phyloP scores from a whole-genome alignment of 1,140 invertebrate species.

The Homarus americanus region DNA sequence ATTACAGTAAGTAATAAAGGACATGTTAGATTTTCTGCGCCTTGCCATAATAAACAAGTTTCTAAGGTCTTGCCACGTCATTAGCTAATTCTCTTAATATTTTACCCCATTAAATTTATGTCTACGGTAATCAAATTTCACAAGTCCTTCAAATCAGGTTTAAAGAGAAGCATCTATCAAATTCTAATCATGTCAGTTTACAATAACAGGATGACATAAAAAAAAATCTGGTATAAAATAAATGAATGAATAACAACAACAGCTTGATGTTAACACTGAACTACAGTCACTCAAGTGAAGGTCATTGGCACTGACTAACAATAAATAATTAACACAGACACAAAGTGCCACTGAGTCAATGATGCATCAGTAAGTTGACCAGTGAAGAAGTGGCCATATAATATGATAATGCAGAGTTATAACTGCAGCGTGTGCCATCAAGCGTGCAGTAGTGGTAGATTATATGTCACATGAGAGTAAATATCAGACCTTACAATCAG shows the following conservation, averaged over 20 bases:
- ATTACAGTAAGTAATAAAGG: neutral
- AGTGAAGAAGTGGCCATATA: neutral
- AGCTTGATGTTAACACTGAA: neutral
- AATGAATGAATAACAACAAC: neutral
- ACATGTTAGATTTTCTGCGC: neutral
- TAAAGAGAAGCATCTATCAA: neutral
- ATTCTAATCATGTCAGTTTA: neutral
- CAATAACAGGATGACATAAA: neutral
- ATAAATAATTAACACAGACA: neutral
- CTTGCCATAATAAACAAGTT: neutral
- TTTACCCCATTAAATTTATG: neutral
- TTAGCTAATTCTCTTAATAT: neutral
- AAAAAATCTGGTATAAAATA: neutral
- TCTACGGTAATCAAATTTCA: no score
- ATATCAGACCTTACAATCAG: neutral
- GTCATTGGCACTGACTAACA: neutral
- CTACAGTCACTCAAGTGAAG: neutral
- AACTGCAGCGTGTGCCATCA: neutral
- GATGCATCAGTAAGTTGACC: neutral
- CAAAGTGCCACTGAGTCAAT: neutral
- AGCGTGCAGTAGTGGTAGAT: neutral
- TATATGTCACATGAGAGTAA: neutral
- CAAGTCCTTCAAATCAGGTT: no score
- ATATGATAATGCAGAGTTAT: neutral
- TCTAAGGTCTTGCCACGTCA: neutral